These are phyloP conservation scores for Athetis lepigone DNA, from an alignment of 2,888 invertebrate species.

Conservation along the genomic window DNA sequence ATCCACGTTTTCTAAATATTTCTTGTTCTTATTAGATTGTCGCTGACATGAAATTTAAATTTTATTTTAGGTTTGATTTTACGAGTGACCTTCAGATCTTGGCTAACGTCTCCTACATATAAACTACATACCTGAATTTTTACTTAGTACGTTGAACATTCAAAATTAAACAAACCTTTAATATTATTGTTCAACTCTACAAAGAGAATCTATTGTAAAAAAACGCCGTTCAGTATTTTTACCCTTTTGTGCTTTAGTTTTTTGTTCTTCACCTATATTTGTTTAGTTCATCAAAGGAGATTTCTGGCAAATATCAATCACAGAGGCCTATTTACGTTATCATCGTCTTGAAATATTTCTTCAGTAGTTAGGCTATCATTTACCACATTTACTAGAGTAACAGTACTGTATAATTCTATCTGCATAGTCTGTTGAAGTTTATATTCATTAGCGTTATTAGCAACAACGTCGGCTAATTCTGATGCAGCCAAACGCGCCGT, in stretches of 20 bases:
- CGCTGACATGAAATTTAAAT: too few species aligned
- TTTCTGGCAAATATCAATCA: not conserved
- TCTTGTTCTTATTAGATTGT: too few species aligned
- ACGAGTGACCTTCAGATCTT: too few species aligned
- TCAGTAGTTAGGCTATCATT: not conserved
- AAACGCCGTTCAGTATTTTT: not conserved
- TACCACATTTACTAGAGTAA: not conserved
- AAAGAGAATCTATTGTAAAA: not conserved
- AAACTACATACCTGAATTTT: too few species aligned
- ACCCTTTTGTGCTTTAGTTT: too few species aligned
- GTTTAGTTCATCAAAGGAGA: not conserved
- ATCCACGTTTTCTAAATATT: too few species aligned
- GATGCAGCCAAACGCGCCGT: conserved; percentile 42
- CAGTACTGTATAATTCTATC: conserved; percentile 12
- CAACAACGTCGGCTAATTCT: conserved; percentile 29
- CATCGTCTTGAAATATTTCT: not conserved
- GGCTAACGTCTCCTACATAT: too few species aligned
- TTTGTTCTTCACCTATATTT: not conserved
- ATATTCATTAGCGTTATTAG: conserved; percentile 25
- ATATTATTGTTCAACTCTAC: too few species aligned
- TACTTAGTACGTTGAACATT: too few species aligned
- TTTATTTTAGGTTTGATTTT: too few species aligned
- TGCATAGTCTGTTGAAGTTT: conserved; percentile 18
- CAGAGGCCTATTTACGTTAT: not conserved
- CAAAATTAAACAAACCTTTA: too few species aligned